Conservation (phyloP, 2,888 invertebrate species). For the Oasisia sp. region DNA sequence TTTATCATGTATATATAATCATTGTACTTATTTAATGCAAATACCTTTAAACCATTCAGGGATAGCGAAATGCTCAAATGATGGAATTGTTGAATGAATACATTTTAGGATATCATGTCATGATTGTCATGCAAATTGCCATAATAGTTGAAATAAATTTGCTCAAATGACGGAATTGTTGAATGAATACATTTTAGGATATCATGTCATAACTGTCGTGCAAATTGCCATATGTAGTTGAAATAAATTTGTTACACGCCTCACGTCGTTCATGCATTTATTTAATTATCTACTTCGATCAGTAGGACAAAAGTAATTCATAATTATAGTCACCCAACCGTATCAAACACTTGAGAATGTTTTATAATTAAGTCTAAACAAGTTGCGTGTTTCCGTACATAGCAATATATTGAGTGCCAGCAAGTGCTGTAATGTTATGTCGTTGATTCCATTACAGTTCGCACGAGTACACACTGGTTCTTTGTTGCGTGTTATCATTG, state of each 20-base stretch:
- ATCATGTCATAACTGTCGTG: background rate
- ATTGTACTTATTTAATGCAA: background rate
- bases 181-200: background rate
- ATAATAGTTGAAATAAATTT: background rate
- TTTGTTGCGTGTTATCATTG: no score
- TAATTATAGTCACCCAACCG: no score
- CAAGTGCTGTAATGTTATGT: no score
- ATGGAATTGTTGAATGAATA: background rate
- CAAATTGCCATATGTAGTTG: background rate
- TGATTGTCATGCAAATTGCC: background rate
- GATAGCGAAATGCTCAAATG: background rate
- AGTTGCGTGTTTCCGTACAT: no score
- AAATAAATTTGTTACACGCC: background rate
- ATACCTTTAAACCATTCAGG: background rate
- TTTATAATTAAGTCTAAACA: no score
- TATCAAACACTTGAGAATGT: no score
- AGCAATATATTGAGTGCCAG: no score
- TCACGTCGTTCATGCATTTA: no score
- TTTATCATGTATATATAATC: background rate
- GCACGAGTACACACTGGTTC: no score
- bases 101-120: background rate
- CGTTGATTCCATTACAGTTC: no score
- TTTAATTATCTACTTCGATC: no score
- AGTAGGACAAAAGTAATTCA: no score
- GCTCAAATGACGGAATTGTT: background rate